These are phyloP conservation scores for Tipula helvola DNA, from an alignment of 2,888 invertebrate genomes.

Conservation along the genomic window DNA sequence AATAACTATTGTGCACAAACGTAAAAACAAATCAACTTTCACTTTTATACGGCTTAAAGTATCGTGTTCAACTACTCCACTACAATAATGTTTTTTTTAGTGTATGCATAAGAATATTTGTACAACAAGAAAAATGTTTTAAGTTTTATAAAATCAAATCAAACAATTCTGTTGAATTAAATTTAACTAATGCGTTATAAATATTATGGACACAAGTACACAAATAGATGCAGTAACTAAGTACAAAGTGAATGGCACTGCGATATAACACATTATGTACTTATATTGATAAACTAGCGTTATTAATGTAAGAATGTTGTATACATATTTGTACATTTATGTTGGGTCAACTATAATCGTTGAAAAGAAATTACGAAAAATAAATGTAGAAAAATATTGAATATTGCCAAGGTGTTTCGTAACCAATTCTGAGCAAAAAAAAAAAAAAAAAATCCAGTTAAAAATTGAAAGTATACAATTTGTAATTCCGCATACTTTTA, in stretches of 20 bases:
- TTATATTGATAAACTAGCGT: background rate
- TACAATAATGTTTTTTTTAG: background rate
- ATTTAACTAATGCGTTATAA: background rate
- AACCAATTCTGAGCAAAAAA: background rate
- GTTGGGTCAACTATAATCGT: background rate
- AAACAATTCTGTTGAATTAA: background rate
- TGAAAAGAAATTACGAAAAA: background rate
- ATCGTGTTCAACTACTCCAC: no score
- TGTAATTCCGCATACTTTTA: background rate
- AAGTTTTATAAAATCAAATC: background rate
- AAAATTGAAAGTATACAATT: background rate
- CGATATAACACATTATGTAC: background rate
- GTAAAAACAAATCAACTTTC: background rate
- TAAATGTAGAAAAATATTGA: background rate
- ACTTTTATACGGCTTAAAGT: background rate
- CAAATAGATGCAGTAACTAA: no score
- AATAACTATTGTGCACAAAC: no score
- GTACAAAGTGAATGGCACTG: background rate
- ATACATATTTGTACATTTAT: background rate
- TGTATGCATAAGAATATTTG: background rate
- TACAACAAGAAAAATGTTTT: background rate
- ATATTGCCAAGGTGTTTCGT: background rate
- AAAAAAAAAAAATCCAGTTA: background rate
- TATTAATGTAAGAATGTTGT: background rate
- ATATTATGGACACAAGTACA: no score